Evolutionary conservation across 2,113 vertebrate species (phyloP).

Genomic region (Gallinago jamesoni): DNA sequence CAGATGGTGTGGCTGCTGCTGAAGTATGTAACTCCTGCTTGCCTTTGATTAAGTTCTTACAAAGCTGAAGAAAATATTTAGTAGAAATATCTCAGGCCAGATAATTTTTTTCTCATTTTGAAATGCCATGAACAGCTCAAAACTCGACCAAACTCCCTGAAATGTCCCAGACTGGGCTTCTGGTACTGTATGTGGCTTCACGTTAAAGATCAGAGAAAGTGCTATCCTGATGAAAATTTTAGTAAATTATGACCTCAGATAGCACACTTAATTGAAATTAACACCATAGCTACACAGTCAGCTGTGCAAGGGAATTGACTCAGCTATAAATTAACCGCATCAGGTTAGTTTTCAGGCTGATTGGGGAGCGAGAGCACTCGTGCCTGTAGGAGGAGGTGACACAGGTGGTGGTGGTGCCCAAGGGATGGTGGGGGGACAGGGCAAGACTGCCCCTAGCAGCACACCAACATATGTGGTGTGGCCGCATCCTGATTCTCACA

Average conservation of each 20-base stretch:
- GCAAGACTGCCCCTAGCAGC: not conserved
- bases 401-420: not conserved
- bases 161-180: not conserved
- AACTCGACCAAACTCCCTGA: not conserved
- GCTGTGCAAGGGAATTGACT: not conserved
- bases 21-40: not conserved
- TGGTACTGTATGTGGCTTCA: not conserved
- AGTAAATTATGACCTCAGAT: not conserved
- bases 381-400: not conserved
- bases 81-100: not conserved
- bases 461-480: not conserved
- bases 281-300: not conserved
- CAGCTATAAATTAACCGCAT: not conserved
- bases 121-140: not conserved
- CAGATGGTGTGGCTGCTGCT: not conserved
- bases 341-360: not conserved
- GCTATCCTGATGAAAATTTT: not conserved
- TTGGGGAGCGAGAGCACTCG: not conserved
- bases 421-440: not conserved
- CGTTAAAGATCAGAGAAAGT: not conserved
- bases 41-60: not conserved
- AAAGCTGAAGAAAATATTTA: not conserved
- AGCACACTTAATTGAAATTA: not conserved
- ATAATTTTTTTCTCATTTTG: not conserved
- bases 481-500: not conserved